Evolutionary conservation across 23 tunicate genomes (phyloP), one percentile per base, ranked within the genome.

Genomic region (Trididemnum nubilum): DNA sequence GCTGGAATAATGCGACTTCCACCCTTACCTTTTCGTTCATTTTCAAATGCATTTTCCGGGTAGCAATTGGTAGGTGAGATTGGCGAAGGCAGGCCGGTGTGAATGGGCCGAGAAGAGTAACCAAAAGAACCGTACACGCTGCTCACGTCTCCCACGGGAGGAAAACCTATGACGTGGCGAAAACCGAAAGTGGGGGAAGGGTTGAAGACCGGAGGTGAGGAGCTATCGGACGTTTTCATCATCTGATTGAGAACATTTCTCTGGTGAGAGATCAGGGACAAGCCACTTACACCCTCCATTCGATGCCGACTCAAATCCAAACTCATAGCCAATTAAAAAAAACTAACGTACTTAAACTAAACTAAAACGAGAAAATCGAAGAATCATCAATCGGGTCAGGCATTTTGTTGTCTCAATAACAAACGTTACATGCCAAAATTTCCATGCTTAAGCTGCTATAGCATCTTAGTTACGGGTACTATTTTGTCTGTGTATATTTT

Each of bases 221-320:
- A 54, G 1, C 65, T 50, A 1, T 86, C 78, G 50, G 79, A 30
- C 15, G 84, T 34, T 39, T 82, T 83, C 80, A 89, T 78, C 80
- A 89, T 76, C 9, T 83, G 38, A 77, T 82, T 82, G 69, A 90
- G 52, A 24, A 83, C 72, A 4, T 83, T 66, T 28, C 86, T 77
- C 39, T 88, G 86, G 27, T 84, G 83, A 30, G 73, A 89, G 37
- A 90, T 81, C 15, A 90, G 60, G 4, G 96, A 85, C 60, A 89
- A 37, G 61, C 95, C 95, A 61, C 89, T 89, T 54, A 85, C 72
- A 79, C 88, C 88, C 50, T 90, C 96, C 83, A 90, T 86, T 18
- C 96, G 84, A 51, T 81, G 86, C 39, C 85, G 59, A 65, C 90
- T 85, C 60, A 90, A 73, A 49, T 90, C 96, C 38, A 90, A 85